phyloP scores from a whole-genome alignment of 1,140 invertebrate species.

The Neomicropteryx cornuta region DNA sequence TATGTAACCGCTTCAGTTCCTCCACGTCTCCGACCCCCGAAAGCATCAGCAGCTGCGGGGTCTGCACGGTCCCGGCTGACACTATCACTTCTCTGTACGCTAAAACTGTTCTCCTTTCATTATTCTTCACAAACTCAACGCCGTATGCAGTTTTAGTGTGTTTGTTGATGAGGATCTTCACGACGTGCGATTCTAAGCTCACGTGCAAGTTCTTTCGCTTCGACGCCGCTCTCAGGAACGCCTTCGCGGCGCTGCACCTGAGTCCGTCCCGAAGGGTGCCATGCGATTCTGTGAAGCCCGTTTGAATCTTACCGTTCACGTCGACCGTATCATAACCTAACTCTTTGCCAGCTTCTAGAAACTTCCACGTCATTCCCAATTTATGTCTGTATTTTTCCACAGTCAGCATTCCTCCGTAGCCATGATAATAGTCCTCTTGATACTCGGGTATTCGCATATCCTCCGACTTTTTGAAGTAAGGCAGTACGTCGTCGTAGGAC shows the following conservation, averaged over 20 bases:
- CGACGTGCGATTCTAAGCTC: conserved; percentile 49
- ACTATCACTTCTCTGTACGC: conserved; percentile 60
- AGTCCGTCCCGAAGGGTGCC: conserved; percentile 72
- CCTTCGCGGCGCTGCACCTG: conserved; percentile 72
- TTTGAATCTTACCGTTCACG: conserved; percentile 63
- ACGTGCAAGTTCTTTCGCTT: conserved; percentile 65
- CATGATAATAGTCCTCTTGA: conserved; percentile 56
- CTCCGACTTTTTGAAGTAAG: conserved; percentile 70
- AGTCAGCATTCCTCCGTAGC: conserved; percentile 50
- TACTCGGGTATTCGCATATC: conserved; percentile 52
- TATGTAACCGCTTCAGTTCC: conserved; percentile 50
- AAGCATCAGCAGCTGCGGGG: conserved; percentile 73
- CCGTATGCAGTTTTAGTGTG: conserved; percentile 44
- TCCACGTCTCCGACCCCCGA: conserved; percentile 60
- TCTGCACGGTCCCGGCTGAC: conserved; percentile 57
- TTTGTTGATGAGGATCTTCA: conserved; percentile 51
- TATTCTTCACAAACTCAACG: conserved; percentile 47
- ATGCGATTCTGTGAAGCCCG: conserved; percentile 59
- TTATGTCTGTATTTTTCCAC: conserved; percentile 53
- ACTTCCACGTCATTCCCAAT: conserved; percentile 48
- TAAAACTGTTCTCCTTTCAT: conserved; percentile 31
- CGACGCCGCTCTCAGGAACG: conserved; percentile 59
- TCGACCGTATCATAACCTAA: conserved; percentile 60
- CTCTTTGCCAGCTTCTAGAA: conserved; percentile 57
- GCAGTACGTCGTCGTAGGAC: conserved; percentile 65